Evolutionary conservation across 1,140 invertebrate species (phyloP), one percentile per base, ranked within the genome.

Genomic region (Geopemphigus sp.): DNA sequence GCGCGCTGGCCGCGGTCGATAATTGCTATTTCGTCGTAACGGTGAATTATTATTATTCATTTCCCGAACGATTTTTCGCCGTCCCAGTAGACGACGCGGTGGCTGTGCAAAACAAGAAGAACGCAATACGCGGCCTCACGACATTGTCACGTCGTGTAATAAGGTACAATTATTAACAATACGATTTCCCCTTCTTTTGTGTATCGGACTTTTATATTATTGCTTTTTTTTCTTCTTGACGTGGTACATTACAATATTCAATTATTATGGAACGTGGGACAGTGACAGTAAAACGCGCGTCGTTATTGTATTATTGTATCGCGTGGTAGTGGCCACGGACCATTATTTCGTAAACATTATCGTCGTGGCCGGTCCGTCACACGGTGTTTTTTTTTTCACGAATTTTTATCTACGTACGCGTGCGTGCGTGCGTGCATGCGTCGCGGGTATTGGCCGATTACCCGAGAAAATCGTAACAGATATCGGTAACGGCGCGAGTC

Each of bases 161-260:
- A 63, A 63, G 63, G 22, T n/a, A 53, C 3, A 6, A 29, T 8
- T 15, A 54, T 29, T n/a, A 24, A 72, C 68, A 54, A 72, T 72
- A 54, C 22, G 68, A 53, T 70, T 53, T 22, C 45, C 14, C 45
- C 14, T 29, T 10, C 39, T 50, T 61, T 47, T 47, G 32, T 61
- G n/a, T 70, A 19, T 22, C 47, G 14, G 45, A 68, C 22, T 68
- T 68, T 50, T 68, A 63, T 68, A 22, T 50, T 50, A 12, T 50
- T 50, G 5, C 12, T 50, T 50, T 64, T 32, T 39, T 47, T 47
- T 45, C 47, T 32, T 14, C 17, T 78, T 63, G 74, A 63, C 47
- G 39, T 78, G 57, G 57, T 78, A 47, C 56, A 78, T 78, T 78
- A 78, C 74, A 78, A 78, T 78, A 78, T 78, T 78, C 74, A 78